Percentiles rank a stretch among this genome's conserved stretches.
phyloP scores from a whole-genome alignment of 1,140 invertebrate genomes.

The Drosophila setifemur region DNA sequence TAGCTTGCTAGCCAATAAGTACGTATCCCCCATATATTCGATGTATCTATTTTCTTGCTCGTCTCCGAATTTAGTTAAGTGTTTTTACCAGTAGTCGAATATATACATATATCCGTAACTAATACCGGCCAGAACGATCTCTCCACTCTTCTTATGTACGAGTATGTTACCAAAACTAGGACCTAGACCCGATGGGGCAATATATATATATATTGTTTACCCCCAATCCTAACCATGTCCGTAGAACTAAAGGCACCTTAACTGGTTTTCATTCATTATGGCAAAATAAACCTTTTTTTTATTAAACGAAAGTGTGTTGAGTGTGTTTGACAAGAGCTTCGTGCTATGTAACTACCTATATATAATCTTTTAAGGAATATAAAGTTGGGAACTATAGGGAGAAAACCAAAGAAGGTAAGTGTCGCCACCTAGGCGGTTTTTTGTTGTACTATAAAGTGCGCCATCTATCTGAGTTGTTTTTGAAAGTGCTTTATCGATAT shows the following conservation, averaged over 20 bases:
- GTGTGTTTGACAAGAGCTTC: too few relatives aligned
- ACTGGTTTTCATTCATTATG: constrained; percentile 47
- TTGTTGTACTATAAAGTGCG: neutral
- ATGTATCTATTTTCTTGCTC: constrained; percentile 1
- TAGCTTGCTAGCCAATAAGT: constrained; percentile 38
- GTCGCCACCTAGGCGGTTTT: neutral
- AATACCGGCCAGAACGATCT: neutral
- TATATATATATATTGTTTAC: constrained; percentile 7
- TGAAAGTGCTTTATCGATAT: too few relatives aligned
- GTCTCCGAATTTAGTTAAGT: constrained; percentile 28
- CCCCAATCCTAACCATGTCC: constrained; percentile 15
- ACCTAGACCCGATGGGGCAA: neutral
- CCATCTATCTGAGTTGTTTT: too few relatives aligned
- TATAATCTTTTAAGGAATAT: neutral
- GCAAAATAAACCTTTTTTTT: constrained; percentile 47
- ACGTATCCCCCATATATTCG: constrained; percentile 1
- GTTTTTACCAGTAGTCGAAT: constrained; percentile 42
- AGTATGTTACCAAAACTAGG: neutral
- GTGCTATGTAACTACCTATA: too few relatives aligned
- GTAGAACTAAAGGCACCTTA: constrained; percentile 43
- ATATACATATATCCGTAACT: constrained; percentile 16
- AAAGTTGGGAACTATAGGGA: neutral
- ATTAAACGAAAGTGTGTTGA: constrained; percentile 1
- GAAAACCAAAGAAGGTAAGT: neutral
- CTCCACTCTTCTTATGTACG: neutral